Percentiles rank a stretch among this genome's conserved stretches.
phyloP scores from a whole-genome alignment of 1,140 invertebrate species.

The Drosophila seguyi region DNA sequence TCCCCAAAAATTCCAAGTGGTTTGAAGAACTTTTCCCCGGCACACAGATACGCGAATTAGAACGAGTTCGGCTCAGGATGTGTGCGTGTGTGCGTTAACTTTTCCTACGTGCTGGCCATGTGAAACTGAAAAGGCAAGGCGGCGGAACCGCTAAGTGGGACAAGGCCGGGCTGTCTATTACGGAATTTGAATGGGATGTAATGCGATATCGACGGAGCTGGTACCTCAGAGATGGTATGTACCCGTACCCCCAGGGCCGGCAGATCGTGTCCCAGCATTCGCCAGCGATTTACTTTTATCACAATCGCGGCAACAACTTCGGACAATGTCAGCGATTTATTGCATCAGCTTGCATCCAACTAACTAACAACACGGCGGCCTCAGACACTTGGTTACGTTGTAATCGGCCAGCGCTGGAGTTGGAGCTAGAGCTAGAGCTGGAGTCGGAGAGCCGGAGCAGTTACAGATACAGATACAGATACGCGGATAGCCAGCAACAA shows the following conservation, averaged over 20 bases:
- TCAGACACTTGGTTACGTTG: constrained; percentile 65
- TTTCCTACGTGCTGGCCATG: constrained; percentile 70
- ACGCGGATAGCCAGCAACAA: constrained; percentile 42
- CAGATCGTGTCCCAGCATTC: constrained; percentile 34
- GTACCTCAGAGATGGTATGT: constrained; percentile 1
- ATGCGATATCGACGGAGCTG: constrained; percentile 26
- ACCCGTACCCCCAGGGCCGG: constrained; percentile 1
- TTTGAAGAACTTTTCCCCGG: constrained; percentile 56
- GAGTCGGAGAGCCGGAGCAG: not conserved
- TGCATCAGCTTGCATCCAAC: constrained; percentile 56
- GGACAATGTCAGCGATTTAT: constrained; percentile 75
- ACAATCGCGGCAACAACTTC: constrained; percentile 50
- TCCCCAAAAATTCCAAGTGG: constrained; percentile 64
- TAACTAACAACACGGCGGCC: constrained; percentile 48
- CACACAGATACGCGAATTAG: constrained; percentile 29
- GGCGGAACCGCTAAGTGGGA: constrained; percentile 35
- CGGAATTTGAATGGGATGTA: constrained; percentile 24
- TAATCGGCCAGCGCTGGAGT: constrained; percentile 41
- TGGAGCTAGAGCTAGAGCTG: not conserved
- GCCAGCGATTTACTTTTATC: constrained; percentile 73
- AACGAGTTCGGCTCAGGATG: constrained; percentile 34
- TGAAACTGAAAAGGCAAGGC: constrained; percentile 70
- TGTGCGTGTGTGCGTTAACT: constrained; percentile 44
- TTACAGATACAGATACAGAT: constrained; percentile 45
- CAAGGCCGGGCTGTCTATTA: constrained; percentile 36